phyloP scores from a whole-genome alignment of 1,140 invertebrate genomes.

The Cotesia typhae region DNA sequence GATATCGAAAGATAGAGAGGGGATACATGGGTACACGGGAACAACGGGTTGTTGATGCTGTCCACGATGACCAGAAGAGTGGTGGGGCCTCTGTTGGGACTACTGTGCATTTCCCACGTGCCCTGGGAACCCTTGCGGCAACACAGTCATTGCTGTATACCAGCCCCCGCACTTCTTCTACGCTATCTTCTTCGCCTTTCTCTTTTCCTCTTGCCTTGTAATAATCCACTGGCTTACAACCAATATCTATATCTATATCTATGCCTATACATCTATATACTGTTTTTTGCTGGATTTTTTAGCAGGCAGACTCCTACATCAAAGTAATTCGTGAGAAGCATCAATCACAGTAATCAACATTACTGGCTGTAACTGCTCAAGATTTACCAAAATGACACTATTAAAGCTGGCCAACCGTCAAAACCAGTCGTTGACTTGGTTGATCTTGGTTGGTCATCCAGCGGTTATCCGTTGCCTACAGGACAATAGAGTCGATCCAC shows the following conservation, averaged over 20 bases:
- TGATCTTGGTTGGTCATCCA: too few relatives aligned
- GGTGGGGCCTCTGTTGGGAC: slow-evolving; percentile 56
- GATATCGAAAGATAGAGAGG: too few relatives aligned
- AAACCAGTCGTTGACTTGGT: too few relatives aligned
- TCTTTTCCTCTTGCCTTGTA: slow-evolving; percentile 35
- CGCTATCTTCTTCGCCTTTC: slow-evolving; percentile 35
- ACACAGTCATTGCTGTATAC: slow-evolving; percentile 37
- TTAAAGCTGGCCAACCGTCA: too few relatives aligned
- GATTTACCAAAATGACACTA: slow-evolving; percentile 1
- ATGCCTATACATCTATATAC: too few relatives aligned
- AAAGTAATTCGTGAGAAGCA: slow-evolving; percentile 24
- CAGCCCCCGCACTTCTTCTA: slow-evolving; percentile 54
- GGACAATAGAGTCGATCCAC: too few relatives aligned
- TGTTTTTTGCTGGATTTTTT: too few relatives aligned
- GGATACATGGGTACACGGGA: neutral
- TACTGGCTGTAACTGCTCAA: neutral
- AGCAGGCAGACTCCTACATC: neutral
- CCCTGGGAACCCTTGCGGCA: slow-evolving; percentile 67
- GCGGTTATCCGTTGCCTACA: too few relatives aligned
- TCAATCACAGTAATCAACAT: neutral
- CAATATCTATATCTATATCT: slow-evolving; percentile 5
- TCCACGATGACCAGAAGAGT: neutral
- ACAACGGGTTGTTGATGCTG: neutral
- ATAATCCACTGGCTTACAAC: neutral
- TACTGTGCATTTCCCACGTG: slow-evolving; percentile 68